phyloP scores from a whole-genome alignment of 1,140 invertebrate species.

The Papilio polyxenes region DNA sequence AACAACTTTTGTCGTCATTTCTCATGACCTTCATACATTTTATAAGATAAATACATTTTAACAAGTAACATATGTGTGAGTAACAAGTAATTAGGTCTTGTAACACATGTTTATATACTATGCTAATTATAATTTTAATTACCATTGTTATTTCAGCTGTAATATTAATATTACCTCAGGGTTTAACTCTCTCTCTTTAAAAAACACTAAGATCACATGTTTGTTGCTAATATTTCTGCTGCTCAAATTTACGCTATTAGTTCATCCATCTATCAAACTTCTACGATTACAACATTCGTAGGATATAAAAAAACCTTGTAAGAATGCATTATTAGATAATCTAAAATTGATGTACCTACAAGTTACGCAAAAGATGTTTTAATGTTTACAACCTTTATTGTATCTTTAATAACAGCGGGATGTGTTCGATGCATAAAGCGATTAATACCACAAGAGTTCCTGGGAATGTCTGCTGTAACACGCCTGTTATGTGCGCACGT shows the following conservation, averaged over 20 bases:
- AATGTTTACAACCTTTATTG: conserved; percentile 7
- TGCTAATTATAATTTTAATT: background rate
- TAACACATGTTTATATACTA: background rate
- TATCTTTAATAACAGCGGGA: background rate
- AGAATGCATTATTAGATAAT: background rate
- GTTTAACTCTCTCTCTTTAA: background rate
- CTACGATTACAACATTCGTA: too few relatives aligned
- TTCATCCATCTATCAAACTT: too few relatives aligned
- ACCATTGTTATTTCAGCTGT: background rate
- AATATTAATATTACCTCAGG: background rate
- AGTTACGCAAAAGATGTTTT: background rate
- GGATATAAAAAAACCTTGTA: background rate
- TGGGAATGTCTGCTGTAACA: conserved; percentile 29
- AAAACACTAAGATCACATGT: background rate
- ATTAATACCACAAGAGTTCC: conserved; percentile 4
- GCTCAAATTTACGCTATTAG: too few relatives aligned
- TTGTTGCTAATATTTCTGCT: background rate
- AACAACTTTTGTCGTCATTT: conserved; percentile 35
- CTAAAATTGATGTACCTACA: background rate
- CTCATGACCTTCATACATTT: conserved; percentile 6
- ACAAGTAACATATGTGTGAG: too few relatives aligned
- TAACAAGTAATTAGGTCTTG: background rate
- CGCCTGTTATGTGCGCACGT: conserved; percentile 26
- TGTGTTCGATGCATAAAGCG: conserved; percentile 17
- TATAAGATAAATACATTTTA: conserved; percentile 8